Conservation (phyloP, 2,888 invertebrate species). For the Camptogramma bilineatum region DNA sequence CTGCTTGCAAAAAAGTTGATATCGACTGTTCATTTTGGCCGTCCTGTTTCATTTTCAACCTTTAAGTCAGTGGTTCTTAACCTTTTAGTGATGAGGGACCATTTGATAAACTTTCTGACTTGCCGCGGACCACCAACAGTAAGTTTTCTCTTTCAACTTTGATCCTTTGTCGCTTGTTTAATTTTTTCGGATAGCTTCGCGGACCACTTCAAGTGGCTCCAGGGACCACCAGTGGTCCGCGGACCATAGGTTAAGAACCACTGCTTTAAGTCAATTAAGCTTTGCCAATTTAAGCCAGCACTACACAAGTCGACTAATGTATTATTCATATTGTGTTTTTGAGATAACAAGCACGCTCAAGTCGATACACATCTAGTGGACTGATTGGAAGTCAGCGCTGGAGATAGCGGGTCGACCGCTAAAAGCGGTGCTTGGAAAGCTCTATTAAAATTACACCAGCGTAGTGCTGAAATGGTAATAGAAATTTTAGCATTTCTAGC, state of each 20-base stretch:
- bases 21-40: constrained; percentile 52
- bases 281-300: constrained; percentile 79
- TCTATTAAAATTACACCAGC: constrained; percentile 66
- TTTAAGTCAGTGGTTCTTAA: no score
- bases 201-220: no score
- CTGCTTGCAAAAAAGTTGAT: constrained; percentile 46
- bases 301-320: constrained; percentile 76
- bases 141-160: no score
- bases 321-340: constrained; percentile 85
- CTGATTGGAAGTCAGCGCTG: constrained; percentile 70
- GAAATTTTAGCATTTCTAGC: constrained; percentile 51
- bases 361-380: constrained; percentile 83
- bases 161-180: no score
- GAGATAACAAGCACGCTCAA: constrained; percentile 83
- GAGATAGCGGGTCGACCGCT: constrained; percentile 59
- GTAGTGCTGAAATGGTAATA: constrained; percentile 41
- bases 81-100: no score
- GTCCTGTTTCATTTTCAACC: constrained; percentile 78
- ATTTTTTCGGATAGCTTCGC: no score
- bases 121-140: no score
- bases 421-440: constrained; percentile 56
- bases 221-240: no score
- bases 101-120: no score
- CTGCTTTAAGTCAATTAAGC: constrained; percentile 85
- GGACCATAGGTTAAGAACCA: no score